Conservation (phyloP, 2,888 invertebrate genomes). For the Epistrophella euchroma region DNA sequence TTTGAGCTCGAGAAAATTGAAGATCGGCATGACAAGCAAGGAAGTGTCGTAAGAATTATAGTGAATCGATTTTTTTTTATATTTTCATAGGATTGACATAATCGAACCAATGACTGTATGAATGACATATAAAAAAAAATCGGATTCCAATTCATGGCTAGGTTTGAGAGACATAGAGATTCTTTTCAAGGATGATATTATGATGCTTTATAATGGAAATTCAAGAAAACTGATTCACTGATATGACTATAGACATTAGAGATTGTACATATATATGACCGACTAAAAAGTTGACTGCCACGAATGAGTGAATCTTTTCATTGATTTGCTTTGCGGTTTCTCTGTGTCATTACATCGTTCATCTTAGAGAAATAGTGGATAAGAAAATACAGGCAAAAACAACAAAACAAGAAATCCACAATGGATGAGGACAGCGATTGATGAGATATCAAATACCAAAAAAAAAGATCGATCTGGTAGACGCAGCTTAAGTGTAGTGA, state of each 20-base stretch:
- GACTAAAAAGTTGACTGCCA: slow-evolving; percentile 73
- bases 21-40: background rate
- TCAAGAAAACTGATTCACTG: slow-evolving; percentile 19
- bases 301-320: slow-evolving; percentile 70
- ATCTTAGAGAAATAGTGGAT: slow-evolving; percentile 44
- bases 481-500: slow-evolving; percentile 39
- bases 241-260: slow-evolving; percentile 2
- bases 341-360: slow-evolving; percentile 67
- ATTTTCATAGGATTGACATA: slow-evolving; percentile 58
- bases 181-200: slow-evolving; percentile 41
- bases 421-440: slow-evolving; percentile 70
- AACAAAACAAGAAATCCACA: slow-evolving; percentile 42
- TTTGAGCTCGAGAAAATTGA: background rate
- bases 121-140: slow-evolving; percentile 1
- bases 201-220: slow-evolving; percentile 35
- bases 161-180: slow-evolving; percentile 17
- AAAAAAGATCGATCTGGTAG: slow-evolving; percentile 60
- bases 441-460: slow-evolving; percentile 74
- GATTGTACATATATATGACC: slow-evolving; percentile 34
- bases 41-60: slow-evolving; percentile 47
- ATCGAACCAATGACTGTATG: slow-evolving; percentile 45
- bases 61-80: slow-evolving; percentile 24
- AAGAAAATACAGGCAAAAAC: slow-evolving; percentile 27
- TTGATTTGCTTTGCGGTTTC: slow-evolving; percentile 66
- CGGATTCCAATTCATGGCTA: slow-evolving; percentile 23